phyloP scores from a whole-genome alignment of 1,140 invertebrate genomes.

The Leptopilina boulardi region DNA sequence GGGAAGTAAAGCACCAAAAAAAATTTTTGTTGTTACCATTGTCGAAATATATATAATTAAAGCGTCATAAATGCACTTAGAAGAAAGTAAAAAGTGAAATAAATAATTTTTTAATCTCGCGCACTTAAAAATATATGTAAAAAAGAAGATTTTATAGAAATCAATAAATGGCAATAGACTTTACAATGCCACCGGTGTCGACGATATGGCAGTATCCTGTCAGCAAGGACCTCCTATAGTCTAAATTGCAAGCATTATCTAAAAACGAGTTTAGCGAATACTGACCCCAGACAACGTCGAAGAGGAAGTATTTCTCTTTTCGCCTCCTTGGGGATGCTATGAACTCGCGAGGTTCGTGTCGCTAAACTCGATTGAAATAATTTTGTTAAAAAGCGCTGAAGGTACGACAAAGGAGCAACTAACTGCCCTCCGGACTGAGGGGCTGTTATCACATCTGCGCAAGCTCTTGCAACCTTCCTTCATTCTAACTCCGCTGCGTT shows the following conservation, averaged over 20 bases:
- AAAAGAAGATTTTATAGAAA: constrained; percentile 1
- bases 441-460: constrained; percentile 53
- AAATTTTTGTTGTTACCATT: not conserved
- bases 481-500: constrained; percentile 32
- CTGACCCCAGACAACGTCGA: not conserved
- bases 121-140: constrained; percentile 13
- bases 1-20: not conserved
- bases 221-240: not conserved
- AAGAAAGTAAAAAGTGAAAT: not conserved
- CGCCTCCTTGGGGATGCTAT: constrained; percentile 26
- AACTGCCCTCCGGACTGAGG: constrained; percentile 57
- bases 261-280: constrained; percentile 8
- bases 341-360: constrained; percentile 48
- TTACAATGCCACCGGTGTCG: constrained; percentile 12
- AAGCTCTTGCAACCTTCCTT: constrained; percentile 40
- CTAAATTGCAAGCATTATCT: not conserved
- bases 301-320: not conserved
- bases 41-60: not conserved
- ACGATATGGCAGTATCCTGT: constrained; percentile 24
- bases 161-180: constrained; percentile 30
- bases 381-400: constrained; percentile 57
- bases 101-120: not conserved
- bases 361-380: constrained; percentile 56
- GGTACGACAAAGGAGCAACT: constrained; percentile 51
- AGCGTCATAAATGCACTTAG: not conserved